Evolutionary conservation across 2,888 invertebrate species (phyloP).

Genomic region (Abscondita cerata): DNA sequence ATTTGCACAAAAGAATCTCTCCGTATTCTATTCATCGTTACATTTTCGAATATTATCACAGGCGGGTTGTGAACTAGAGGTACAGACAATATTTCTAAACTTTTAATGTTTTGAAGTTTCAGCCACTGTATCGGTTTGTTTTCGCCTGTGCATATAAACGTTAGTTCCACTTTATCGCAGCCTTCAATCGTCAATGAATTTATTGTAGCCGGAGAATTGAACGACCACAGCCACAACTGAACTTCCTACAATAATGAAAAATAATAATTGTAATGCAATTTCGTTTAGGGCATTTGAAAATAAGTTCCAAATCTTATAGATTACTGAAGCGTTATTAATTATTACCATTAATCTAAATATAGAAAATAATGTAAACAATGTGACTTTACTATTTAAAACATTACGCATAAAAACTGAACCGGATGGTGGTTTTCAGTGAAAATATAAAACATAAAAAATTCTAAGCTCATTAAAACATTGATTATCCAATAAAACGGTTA

Average conservation of each 20-base stretch:
- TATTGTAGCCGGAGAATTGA: slow-evolving; percentile 58
- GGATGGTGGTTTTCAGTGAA: too few relatives aligned
- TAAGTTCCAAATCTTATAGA: too few relatives aligned
- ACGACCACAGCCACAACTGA: slow-evolving; percentile 62
- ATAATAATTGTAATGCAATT: too few relatives aligned
- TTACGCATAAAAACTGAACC: too few relatives aligned
- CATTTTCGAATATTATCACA: slow-evolving; percentile 61
- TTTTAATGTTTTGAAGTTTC: slow-evolving; percentile 56
- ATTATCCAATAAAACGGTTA: too few relatives aligned
- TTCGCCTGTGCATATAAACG: slow-evolving; percentile 61
- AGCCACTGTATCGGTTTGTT: slow-evolving; percentile 49
- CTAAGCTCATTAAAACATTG: too few relatives aligned
- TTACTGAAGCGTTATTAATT: too few relatives aligned
- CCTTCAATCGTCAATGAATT: slow-evolving; percentile 60
- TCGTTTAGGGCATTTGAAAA: too few relatives aligned
- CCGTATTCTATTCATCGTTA: slow-evolving; percentile 60
- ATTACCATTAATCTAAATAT: too few relatives aligned
- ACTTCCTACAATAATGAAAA: slow-evolving; percentile 66
- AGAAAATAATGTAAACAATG: too few relatives aligned
- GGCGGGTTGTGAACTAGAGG: slow-evolving; percentile 42
- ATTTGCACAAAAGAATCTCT: slow-evolving; percentile 58
- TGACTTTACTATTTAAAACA: too few relatives aligned
- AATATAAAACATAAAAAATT: too few relatives aligned
- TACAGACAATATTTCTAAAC: slow-evolving; percentile 59
- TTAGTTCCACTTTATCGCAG: slow-evolving; percentile 61